Percentiles rank a stretch among this genome's conserved stretches.
Evolutionary conservation across 2,888 invertebrate genomes (phyloP).

Genomic region (Patella ulyssiponensis): DNA sequence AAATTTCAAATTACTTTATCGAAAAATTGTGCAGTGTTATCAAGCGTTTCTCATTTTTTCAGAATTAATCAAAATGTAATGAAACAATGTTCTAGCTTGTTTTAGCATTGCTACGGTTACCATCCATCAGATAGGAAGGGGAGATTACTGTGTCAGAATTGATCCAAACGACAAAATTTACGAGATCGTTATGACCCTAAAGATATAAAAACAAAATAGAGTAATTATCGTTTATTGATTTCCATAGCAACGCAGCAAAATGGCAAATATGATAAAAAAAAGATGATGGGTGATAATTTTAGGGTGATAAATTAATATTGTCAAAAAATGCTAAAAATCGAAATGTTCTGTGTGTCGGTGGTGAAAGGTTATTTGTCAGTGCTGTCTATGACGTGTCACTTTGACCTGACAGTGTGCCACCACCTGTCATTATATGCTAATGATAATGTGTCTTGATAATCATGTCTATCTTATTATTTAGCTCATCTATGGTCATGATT

Average conservation of each 20-base stretch:
- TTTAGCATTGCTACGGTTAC: not conserved
- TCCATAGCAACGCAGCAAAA: constrained; percentile 1
- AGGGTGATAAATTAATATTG: no score
- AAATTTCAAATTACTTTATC: constrained; percentile 9
- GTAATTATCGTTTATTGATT: constrained; percentile 11
- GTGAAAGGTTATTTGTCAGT: no score
- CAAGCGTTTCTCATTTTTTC: not conserved
- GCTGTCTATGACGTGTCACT: no score
- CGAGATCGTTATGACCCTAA: not conserved
- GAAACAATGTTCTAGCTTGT: constrained; percentile 11
- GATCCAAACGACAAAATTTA: constrained; percentile 7
- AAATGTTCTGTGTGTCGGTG: no score
- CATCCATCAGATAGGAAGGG: constrained; percentile 9
- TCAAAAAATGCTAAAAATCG: no score
- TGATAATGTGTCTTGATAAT: no score
- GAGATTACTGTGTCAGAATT: constrained; percentile 11
- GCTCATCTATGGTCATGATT: no score
- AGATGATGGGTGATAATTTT: no score
- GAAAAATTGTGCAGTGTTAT: constrained; percentile 4
- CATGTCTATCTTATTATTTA: no score
- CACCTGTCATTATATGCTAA: no score
- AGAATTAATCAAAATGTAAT: constrained; percentile 9
- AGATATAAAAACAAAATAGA: constrained; percentile 5
- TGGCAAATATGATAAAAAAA: no score
- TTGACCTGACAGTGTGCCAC: no score